Evolutionary conservation across 2,113 vertebrate genomes (phyloP).

Genomic region (Riparia riparia): DNA sequence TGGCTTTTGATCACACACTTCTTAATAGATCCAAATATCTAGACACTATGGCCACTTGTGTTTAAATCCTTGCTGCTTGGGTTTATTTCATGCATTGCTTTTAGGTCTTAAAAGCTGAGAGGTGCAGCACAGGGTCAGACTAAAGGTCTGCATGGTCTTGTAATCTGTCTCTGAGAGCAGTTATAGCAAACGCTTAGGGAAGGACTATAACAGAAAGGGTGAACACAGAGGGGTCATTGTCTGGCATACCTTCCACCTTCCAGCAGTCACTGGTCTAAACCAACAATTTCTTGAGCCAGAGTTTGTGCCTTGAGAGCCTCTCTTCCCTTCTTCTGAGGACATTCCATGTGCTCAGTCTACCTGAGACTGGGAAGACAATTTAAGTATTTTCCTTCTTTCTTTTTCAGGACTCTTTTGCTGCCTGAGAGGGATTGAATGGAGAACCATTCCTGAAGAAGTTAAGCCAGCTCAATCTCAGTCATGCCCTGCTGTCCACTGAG

Average conservation of each 20-base stretch:
- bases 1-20: conserved; percentile 49
- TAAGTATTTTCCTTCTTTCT: background rate
- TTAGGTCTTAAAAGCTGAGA: conserved; percentile 44
- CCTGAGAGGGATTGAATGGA: background rate
- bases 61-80: conserved; percentile 49
- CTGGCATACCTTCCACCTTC: background rate
- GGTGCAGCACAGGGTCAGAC: background rate
- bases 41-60: conserved; percentile 36
- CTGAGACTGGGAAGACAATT: background rate
- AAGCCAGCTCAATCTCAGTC: background rate
- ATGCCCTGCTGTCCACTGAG: background rate
- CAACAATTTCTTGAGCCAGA: background rate
- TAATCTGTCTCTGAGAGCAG: background rate
- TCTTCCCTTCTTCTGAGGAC: background rate
- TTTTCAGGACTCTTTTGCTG: background rate
- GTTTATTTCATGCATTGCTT: conserved; percentile 47
- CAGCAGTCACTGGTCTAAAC: background rate
- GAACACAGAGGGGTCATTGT: background rate
- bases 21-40: conserved; percentile 28
- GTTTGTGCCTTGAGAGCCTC: background rate
- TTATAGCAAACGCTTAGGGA: background rate
- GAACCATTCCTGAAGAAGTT: background rate
- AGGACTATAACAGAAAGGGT: background rate
- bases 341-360: background rate
- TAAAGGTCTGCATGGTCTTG: conserved; percentile 38